Evolutionary conservation across 2,888 invertebrate species (phyloP).

Genomic region (Drosophila atripex): DNA sequence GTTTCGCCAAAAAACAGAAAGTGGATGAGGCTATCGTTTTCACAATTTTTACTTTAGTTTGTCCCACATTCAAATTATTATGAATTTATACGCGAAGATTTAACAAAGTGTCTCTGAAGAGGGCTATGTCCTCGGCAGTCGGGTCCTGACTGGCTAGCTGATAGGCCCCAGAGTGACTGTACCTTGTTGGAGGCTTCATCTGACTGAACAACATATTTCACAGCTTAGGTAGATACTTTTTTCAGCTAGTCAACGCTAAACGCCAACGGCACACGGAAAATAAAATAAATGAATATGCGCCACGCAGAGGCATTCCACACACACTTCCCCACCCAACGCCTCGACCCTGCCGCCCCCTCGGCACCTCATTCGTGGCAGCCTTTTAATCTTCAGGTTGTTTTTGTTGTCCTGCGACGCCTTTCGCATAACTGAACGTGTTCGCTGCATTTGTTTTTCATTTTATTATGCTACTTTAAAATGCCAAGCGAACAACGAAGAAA

Average conservation of each 20-base stretch:
- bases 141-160: neutral
- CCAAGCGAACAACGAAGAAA: conserved; percentile 31
- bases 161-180: neutral
- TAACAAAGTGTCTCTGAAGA: neutral
- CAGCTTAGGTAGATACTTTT: conserved; percentile 63
- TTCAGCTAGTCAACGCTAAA: conserved; percentile 68
- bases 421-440: conserved; percentile 69
- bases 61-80: conserved; percentile 69
- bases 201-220: conserved; percentile 67
- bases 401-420: conserved; percentile 51
- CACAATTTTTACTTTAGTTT: conserved; percentile 61
- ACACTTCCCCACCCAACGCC: conserved; percentile 8
- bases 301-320: conserved; percentile 65
- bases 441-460: conserved; percentile 74
- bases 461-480: conserved; percentile 69
- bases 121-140: neutral
- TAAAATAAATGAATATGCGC: conserved; percentile 71
- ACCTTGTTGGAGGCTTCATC: conserved; percentile 12
- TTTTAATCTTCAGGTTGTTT: conserved; percentile 44
- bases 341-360: neutral
- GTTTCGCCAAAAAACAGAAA: conserved; percentile 32
- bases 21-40: conserved; percentile 20
- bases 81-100: conserved; percentile 6
- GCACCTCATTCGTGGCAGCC: conserved; percentile 30
- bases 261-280: conserved; percentile 44